Evolutionary conservation across 1,140 invertebrate species (phyloP), one percentile per base, ranked within the genome.

Genomic region (Orchesella cincta): DNA sequence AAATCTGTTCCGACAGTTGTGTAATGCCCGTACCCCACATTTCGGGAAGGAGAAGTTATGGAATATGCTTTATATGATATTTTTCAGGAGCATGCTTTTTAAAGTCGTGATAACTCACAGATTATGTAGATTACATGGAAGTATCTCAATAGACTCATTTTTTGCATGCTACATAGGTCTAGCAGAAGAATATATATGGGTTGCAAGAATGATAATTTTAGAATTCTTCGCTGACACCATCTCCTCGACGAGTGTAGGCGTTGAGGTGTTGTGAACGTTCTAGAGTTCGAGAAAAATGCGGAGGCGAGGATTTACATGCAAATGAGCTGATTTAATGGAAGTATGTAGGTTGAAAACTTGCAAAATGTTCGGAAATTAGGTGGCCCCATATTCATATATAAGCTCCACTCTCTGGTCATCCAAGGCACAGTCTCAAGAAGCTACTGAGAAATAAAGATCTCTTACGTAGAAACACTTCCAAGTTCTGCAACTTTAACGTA

Each of bases 201-300:
- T 67, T 18, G 33, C 62, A 3, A 5, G 62, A 67, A 31, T 67
- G 62, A 67, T 67, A 67, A 67, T 67, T 67, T 67, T 67, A 67
- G 62, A 67, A 31, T 5, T 31, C 33, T 67, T 67, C 33, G 28
- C 31, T 67, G 62, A 67, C 62, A 67, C 52, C 8, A 57, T 57
- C 52, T 31, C 62, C 33, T 67, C 26, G n/a, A 46, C 8, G 33
- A 31, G 62, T 31, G 62, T 67, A 23, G 62, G 62, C 31, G 62
- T 23, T 12, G 23, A 67, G 62, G 62, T 67, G 62, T 67, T 67
- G 26, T 12, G 54, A 57, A 57, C 54, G 54, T 57, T 67, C 62
- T 29, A 67, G 62, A 5, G 62, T 67, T 67, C 31, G 62, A 31
- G 23, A 67, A 67, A 67, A 12, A 31, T 67, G 62, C 62, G 62